Conservation (phyloP, 2,888 invertebrate species). For the Erynnis tages region DNA sequence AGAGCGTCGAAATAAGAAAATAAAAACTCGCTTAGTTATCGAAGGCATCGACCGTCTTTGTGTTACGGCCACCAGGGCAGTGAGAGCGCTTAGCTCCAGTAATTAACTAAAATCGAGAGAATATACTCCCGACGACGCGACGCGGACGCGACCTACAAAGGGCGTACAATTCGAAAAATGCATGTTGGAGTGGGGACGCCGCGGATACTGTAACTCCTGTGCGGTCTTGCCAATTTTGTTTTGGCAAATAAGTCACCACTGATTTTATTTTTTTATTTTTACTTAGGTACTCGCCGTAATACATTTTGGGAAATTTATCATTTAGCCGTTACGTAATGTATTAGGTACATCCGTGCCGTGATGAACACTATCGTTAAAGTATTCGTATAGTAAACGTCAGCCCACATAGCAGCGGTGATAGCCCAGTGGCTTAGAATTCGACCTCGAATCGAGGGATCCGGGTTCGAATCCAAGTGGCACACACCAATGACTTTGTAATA, state of each 20-base stretch:
- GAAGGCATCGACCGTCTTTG: constrained; percentile 79
- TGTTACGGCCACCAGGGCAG: constrained; percentile 66
- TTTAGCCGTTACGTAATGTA: too few species aligned
- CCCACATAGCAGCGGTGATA: too few species aligned
- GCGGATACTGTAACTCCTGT: constrained; percentile 21
- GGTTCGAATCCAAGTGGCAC: too few species aligned
- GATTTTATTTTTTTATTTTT: background rate
- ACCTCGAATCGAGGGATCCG: too few species aligned
- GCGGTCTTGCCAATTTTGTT: constrained; percentile 16
- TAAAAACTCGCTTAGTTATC: constrained; percentile 77
- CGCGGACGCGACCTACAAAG: constrained; percentile 51
- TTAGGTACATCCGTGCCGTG: too few species aligned
- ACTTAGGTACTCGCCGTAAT: background rate
- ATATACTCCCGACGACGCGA: constrained; percentile 32
- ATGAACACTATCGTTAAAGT: too few species aligned
- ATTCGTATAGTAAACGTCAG: too few species aligned
- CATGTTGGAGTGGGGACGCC: constrained; percentile 38
- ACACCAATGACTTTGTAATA: too few species aligned
- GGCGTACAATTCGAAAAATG: constrained; percentile 55
- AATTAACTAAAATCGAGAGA: constrained; percentile 69
- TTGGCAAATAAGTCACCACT: background rate
- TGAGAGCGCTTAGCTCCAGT: constrained; percentile 60
- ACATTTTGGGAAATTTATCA: too few species aligned
- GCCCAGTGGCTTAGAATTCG: too few species aligned
- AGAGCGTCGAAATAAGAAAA: constrained; percentile 79